Conservation (phyloP, 1,140 invertebrate species). For the Drosophila grimshawi region DNA sequence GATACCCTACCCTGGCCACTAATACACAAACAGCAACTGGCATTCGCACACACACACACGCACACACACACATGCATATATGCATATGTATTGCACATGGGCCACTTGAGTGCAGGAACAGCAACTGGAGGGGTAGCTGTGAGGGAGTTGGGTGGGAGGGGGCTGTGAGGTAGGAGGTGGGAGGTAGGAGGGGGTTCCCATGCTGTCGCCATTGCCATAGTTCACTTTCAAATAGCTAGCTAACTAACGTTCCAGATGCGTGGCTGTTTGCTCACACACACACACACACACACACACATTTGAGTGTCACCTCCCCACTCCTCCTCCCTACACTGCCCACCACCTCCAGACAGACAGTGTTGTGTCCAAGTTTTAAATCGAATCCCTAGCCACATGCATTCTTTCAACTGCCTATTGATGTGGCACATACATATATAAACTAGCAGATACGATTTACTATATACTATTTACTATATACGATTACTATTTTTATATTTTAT, state of each 20-base stretch:
- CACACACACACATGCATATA: not conserved
- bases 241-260: slow-evolving; percentile 37
- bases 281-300: not conserved
- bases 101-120: slow-evolving; percentile 45
- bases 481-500: not conserved
- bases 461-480: not conserved
- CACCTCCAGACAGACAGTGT: slow-evolving; percentile 10
- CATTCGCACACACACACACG: slow-evolving; percentile 32
- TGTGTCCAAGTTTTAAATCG: slow-evolving; percentile 5
- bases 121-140: not conserved
- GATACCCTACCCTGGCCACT: slow-evolving; percentile 57
- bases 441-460: too few relatives aligned
- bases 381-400: not conserved
- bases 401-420: not conserved
- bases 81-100: slow-evolving; percentile 6
- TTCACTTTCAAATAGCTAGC: slow-evolving; percentile 27
- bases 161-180: not conserved
- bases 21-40: slow-evolving; percentile 27
- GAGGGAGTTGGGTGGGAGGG: not conserved
- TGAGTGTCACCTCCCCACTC: too few relatives aligned
- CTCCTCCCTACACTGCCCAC: not conserved
- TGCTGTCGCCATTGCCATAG: slow-evolving; percentile 36
- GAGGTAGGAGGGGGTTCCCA: not conserved
- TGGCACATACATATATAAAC: too few relatives aligned
- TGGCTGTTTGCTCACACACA: slow-evolving; percentile 7